phyloP scores from a whole-genome alignment of 2,113 vertebrate species.

The Acrocephalus kingi region DNA sequence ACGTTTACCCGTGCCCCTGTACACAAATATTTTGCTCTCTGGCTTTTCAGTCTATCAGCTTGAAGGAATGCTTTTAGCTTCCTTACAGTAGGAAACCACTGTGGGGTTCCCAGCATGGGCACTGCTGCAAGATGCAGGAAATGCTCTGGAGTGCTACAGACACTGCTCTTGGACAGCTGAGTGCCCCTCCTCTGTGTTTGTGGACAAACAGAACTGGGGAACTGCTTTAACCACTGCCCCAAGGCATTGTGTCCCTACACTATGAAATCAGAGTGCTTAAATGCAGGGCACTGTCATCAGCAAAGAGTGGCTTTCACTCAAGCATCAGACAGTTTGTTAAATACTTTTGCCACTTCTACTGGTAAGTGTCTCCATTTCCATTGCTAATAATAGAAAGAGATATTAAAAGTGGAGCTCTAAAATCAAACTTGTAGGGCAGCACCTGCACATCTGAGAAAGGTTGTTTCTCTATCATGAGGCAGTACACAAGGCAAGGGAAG shows the following conservation, averaged over 20 bases:
- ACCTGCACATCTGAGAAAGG: not conserved
- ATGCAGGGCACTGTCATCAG: not conserved
- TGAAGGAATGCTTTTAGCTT: not conserved
- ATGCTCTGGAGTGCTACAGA: not conserved
- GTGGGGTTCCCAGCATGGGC: not conserved
- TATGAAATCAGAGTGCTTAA: not conserved
- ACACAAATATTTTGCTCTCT: not conserved
- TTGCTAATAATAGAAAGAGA: not conserved
- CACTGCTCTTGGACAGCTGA: not conserved
- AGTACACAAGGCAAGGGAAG: not conserved
- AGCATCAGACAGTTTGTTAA: not conserved
- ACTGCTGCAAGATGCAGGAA: rapidly evolving
- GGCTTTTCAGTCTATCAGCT: not conserved
- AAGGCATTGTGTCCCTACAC: not conserved
- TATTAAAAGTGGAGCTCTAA: not conserved
- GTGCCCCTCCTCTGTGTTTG: rapidly evolving
- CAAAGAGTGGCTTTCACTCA: not conserved
- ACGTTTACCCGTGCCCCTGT: not conserved
- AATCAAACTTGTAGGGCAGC: not conserved
- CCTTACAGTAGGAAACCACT: not conserved
- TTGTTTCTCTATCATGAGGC: not conserved
- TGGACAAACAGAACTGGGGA: not conserved
- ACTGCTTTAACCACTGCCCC: not conserved
- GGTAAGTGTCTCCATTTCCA: not conserved
- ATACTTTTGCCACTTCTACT: not conserved